phyloP scores from a whole-genome alignment of 2,888 invertebrate species.

The Lasioglossum morio region DNA sequence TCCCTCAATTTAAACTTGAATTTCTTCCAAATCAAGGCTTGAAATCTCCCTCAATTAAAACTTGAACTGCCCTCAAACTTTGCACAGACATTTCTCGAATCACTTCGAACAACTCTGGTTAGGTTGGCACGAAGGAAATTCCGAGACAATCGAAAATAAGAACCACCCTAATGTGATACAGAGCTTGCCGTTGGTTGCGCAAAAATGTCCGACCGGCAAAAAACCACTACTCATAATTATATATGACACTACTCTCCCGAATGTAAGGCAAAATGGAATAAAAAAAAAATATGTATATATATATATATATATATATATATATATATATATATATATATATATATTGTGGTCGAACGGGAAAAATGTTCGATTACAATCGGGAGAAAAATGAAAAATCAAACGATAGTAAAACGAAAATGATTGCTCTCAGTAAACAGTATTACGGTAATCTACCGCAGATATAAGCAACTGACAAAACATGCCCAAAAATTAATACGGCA shows the following conservation, averaged over 20 bases:
- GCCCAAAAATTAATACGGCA: conserved; percentile 83
- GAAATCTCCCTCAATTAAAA: no score
- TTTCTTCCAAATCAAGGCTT: no score
- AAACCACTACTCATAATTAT: conserved; percentile 72
- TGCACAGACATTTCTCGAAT: no score
- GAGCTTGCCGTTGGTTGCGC: conserved; percentile 60
- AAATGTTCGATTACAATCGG: conserved; percentile 19
- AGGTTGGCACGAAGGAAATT: no score
- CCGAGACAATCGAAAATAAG: no score
- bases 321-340: no score
- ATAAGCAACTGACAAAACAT: conserved; percentile 82
- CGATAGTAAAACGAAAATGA: conserved; percentile 25
- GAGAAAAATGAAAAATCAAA: conserved; percentile 17
- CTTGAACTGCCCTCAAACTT: no score
- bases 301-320: no score
- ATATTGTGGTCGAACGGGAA: conserved; percentile 22
- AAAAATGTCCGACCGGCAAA: conserved; percentile 63
- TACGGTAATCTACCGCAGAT: conserved; percentile 76
- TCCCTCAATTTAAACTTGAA: no score
- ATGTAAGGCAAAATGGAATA: conserved; percentile 59
- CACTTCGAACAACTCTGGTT: no score
- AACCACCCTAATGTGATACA: conserved; percentile 26
- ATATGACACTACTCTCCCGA: conserved; percentile 75
- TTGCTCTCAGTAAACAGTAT: conserved; percentile 47
- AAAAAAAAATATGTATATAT: no score